These are phyloP conservation scores for Desmophyllum pertusum DNA, from an alignment of 92 coral and sea anemone genomes.

Conservation along the genomic window DNA sequence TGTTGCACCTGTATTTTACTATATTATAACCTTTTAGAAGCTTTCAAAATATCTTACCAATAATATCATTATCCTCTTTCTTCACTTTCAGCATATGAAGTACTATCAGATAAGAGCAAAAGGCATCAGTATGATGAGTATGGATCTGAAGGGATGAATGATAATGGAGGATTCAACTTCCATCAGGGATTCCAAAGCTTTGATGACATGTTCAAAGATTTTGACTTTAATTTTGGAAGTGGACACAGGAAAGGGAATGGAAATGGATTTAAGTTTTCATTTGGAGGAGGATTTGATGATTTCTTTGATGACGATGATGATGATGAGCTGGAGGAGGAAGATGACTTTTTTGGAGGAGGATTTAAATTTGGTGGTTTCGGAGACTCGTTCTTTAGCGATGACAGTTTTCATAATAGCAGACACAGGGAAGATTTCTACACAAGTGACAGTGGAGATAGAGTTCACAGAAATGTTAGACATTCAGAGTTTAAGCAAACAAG, in stretches of 20 bases:
- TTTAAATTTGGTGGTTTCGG: conserved; percentile 81
- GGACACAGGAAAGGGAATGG: conserved; percentile 67
- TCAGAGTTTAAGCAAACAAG: conserved; percentile 77
- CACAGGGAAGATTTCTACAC: conserved; percentile 40
- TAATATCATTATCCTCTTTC: background rate
- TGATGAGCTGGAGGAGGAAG: conserved; percentile 78
- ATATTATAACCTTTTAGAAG: no score
- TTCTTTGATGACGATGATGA: conserved; percentile 89
- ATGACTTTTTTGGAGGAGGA: conserved; percentile 74
- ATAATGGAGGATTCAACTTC: conserved; percentile 75
- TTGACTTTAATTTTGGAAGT: conserved; percentile 82
- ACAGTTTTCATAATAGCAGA: conserved; percentile 30
- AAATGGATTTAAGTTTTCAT: conserved; percentile 85
- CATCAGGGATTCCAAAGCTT: conserved; percentile 52
- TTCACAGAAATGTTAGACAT: conserved; percentile 74
- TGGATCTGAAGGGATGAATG: conserved; percentile 94
- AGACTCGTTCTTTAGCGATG: conserved; percentile 77
- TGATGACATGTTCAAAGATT: conserved; percentile 85
- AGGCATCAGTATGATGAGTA: conserved; percentile 97
- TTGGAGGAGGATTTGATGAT: conserved; percentile 97
- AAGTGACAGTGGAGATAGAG: conserved; percentile 31
- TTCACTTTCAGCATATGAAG: conserved; percentile 83
- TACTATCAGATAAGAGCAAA: conserved; percentile 93
- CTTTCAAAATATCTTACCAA: no score
- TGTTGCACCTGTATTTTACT: no score